phyloP scores from a whole-genome alignment of 2,113 vertebrate species.

The Saccopteryx bilineata region DNA sequence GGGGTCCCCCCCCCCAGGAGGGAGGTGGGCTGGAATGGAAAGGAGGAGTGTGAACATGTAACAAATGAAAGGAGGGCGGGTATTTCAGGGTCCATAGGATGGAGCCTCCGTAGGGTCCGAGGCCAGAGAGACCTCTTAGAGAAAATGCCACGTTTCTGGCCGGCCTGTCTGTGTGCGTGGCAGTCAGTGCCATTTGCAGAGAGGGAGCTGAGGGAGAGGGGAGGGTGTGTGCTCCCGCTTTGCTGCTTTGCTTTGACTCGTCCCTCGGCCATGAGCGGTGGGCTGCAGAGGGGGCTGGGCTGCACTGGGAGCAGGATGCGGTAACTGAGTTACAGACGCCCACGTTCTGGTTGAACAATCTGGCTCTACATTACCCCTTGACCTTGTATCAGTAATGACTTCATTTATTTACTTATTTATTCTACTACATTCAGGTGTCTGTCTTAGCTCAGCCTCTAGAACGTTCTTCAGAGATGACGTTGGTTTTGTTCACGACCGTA shows the following conservation, averaged over 20 bases:
- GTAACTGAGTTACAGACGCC: background rate
- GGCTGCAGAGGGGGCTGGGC: too few species aligned
- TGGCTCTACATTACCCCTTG: background rate
- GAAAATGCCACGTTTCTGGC: background rate
- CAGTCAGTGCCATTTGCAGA: background rate
- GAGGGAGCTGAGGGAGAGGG: background rate
- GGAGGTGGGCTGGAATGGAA: too few species aligned
- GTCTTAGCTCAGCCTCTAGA: background rate
- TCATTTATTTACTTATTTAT: background rate
- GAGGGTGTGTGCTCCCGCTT: fast-evolving
- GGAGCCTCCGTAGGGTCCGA: background rate
- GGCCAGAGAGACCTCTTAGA: background rate
- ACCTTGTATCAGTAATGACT: too few species aligned
- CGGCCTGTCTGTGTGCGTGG: fast-evolving
- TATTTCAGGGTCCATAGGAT: background rate
- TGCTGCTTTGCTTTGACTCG: too few species aligned
- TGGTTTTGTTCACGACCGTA: background rate
- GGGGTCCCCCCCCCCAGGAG: too few species aligned
- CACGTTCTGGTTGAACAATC: background rate
- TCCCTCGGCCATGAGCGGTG: too few species aligned
- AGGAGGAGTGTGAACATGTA: background rate
- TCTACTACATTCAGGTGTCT: background rate
- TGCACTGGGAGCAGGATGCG: background rate
- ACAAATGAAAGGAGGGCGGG: too few species aligned
- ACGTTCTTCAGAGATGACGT: background rate